Evolutionary conservation across 2,888 invertebrate genomes (phyloP), one percentile per base, ranked within the genome.

Genomic region (Aspidapion aeneum): DNA sequence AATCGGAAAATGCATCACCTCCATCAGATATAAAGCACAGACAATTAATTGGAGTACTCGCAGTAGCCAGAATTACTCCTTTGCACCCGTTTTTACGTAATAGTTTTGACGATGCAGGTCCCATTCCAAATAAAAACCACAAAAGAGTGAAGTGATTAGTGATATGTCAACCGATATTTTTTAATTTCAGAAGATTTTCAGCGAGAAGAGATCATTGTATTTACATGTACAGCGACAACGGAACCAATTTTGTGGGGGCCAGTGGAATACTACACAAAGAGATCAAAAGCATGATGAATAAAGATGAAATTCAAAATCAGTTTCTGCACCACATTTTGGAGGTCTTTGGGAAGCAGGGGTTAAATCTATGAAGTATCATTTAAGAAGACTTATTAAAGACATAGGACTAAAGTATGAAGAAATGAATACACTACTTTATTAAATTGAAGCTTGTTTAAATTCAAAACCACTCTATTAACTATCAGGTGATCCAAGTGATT

Each of bases 191-290:
- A 3, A 35, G 35, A 35, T 35, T 35, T 12, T 7, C 35, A 35
- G 35, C 35, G 35, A 35, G 3, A 35, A 52, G 52, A 52, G 52
- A n/a, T n/a, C 17, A n/a, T n/a, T 52, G 52, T 18, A 52, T 5
- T 18, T 5, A 52, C 5, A 52, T 52, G 52, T 52, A 52, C 52
- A 52, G 52, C 18, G 52, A 52, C 52, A 52, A 52, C 18, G 52
- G 52, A n/a, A 3, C 52, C 52, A 52, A 52, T 18, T 52, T 52
- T 52, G 52, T 52, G n/a, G 52, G 52, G 18, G 52, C n/a, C n/a
- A 52, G 52, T n/a, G n/a, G 18, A 52, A 52, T 52, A 17, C 18
- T 52, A 52, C 52, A 52, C n/a, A 48, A 12, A 12, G 9, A 48
- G 49, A n/a, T 52, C 18, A 52, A 3, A 5, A 18, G 18, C 9